A percentile compares a stretch with the other conserved stretches of the same genome.
Evolutionary conservation across 1,140 invertebrate genomes (phyloP).

Genomic region (Notospermus geniculatus): DNA sequence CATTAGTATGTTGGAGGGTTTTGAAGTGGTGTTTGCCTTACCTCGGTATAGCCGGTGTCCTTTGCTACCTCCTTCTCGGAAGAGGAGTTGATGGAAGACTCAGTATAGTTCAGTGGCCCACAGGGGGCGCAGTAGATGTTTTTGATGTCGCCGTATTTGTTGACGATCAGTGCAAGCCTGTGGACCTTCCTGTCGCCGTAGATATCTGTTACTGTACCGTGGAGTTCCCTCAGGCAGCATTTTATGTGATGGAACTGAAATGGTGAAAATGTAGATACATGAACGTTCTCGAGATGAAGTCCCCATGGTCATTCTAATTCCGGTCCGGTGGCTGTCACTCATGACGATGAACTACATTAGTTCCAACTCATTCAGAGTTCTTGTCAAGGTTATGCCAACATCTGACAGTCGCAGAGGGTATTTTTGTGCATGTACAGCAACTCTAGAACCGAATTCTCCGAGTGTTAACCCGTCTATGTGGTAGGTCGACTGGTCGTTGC

Average conservation of each 20-base stretch:
- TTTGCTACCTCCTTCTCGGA: neutral
- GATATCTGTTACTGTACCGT: neutral
- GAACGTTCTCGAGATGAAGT: too few species aligned
- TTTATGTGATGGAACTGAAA: neutral
- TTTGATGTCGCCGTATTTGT: conserved; percentile 3
- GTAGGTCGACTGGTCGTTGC: too few species aligned
- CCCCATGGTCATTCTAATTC: too few species aligned
- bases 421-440: too few species aligned
- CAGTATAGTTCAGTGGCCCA: neutral
- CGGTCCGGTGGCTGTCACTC: too few species aligned
- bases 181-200: neutral
- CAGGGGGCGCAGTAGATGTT: neutral
- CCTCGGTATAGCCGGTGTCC: neutral
- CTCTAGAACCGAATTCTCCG: too few species aligned
- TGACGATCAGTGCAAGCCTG: neutral
- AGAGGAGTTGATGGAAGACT: neutral
- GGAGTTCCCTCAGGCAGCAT: neutral
- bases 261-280: too few species aligned
- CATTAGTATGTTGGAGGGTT: neutral
- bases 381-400: too few species aligned
- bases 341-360: too few species aligned
- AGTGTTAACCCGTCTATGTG: too few species aligned
- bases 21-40: neutral
- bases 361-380: too few species aligned
- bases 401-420: too few species aligned